Evolutionary conservation across 2,888 invertebrate genomes (phyloP), one percentile per base, ranked within the genome.

Genomic region (Autographa pulchrina): DNA sequence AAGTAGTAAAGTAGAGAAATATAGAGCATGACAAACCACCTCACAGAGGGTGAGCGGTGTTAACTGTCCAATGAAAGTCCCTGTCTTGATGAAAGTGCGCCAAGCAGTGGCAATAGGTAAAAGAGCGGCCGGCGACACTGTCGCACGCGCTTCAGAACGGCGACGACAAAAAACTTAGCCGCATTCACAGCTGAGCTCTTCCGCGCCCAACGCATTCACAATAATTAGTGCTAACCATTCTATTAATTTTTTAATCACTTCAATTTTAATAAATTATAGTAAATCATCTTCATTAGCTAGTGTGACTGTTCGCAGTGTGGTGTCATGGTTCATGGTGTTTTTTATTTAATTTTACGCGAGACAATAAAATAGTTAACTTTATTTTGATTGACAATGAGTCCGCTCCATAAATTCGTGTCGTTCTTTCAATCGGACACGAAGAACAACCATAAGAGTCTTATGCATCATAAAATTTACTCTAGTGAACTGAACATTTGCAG

Each of bases 351-450:
- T 25, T 70, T 60, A 52, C 62, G 73, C 77, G 70, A 62, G 63
- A 74, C 38, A 41, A 70, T 31, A 60, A 13, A 48, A 48, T 56
- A 62, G 7, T 54, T 13, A 16, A 32, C 16, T 59, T 11, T 6
- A 52, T 18, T 48, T 43, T 16, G 18, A 62, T 20, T 75, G 58
- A 70, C 83, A 82, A 97, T 97, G 96, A 96, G 96, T 85, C 96
- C 97, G 43, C 89, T 97, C 59, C 96, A 97, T 82, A 96, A 96
- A 88, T 94, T 97, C 66, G 96, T 97, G 77, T 96, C 97, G 70
- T 94, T 97, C 78, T 97, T 97, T 88, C 96, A 96, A 90, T 90
- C 93, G 64, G 96, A 96, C 86, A 91, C 94, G 43, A 96, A 96
- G 79, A 95, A 92, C 80, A 96, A 93, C 85, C 90, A 92, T 38